phyloP scores from a whole-genome alignment of 1,140 invertebrate species.

The Steinernema khuongi region DNA sequence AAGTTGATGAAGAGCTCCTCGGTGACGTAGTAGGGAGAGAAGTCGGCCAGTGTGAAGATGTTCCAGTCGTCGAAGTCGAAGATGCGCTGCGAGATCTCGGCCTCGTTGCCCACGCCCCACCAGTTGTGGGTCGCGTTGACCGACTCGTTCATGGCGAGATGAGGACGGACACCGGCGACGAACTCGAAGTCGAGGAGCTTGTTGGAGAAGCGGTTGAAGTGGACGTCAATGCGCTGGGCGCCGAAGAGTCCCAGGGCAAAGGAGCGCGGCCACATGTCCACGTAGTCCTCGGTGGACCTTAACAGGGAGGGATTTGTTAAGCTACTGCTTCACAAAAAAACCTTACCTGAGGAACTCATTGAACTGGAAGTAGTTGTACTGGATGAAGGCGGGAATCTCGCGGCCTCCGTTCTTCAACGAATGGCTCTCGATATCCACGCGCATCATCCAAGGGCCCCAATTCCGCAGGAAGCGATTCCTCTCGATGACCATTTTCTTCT shows the following conservation, averaged over 20 bases:
- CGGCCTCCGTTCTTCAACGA: conserved; percentile 24
- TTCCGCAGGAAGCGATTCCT: conserved; percentile 75
- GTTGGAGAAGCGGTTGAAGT: conserved; percentile 86
- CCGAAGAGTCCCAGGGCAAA: conserved; percentile 86
- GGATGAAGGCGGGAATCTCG: conserved; percentile 49
- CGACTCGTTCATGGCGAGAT: conserved; percentile 77
- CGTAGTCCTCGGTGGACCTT: conserved; percentile 41
- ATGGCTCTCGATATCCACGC: conserved; percentile 46
- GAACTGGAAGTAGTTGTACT: conserved; percentile 56
- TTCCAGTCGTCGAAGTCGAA: conserved; percentile 99
- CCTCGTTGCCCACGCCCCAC: conserved; percentile 74
- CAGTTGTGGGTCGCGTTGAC: conserved; percentile 87
- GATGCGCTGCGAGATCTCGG: conserved; percentile 74
- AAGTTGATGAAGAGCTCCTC: conserved; percentile 65
- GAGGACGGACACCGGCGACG: conserved; percentile 74
- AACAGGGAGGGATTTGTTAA: too few relatives aligned
- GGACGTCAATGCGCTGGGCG: conserved; percentile 83
- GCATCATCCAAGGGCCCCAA: conserved; percentile 59
- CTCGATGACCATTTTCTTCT: conserved; percentile 78
- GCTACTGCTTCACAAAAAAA: conserved; percentile 25
- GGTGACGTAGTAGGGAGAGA: conserved; percentile 73
- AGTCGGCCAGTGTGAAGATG: conserved; percentile 84
- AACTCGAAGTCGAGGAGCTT: conserved; percentile 77
- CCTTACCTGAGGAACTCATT: conserved; percentile 51
- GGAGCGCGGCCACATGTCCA: conserved; percentile 65